phyloP scores from a whole-genome alignment of 2,888 invertebrate species.

The Tryphoninae sp. region DNA sequence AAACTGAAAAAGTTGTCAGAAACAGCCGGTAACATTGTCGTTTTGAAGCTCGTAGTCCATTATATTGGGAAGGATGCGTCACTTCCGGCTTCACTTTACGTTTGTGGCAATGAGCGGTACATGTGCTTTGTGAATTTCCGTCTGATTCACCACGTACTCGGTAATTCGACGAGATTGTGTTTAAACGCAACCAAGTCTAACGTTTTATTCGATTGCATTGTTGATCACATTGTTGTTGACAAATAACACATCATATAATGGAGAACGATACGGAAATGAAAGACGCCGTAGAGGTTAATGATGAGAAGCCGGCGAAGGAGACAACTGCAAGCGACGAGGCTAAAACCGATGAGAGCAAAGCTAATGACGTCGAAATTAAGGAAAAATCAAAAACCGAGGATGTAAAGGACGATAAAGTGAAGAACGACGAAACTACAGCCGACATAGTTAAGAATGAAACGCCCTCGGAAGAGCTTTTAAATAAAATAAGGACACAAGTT shows the following conservation, averaged over 20 bases:
- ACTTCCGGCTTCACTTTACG: conserved; percentile 56
- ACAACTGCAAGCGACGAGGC: conserved; percentile 16
- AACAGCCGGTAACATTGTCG: background rate
- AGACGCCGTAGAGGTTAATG: conserved; percentile 56
- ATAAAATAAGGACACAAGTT: conserved; percentile 73
- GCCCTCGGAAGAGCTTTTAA: conserved; percentile 68
- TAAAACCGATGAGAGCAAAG: conserved; percentile 45
- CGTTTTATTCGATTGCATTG: too few relatives aligned
- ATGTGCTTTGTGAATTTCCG: background rate
- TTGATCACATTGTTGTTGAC: conserved; percentile 8
- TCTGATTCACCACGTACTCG: too few relatives aligned
- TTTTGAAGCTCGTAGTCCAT: conserved; percentile 42
- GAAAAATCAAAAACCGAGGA: conserved; percentile 29
- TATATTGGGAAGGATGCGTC: conserved; percentile 38
- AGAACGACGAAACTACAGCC: conserved; percentile 44
- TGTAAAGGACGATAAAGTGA: conserved; percentile 64
- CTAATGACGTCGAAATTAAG: background rate
- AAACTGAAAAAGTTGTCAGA: too few relatives aligned
- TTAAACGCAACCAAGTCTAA: too few relatives aligned
- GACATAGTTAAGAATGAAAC: conserved; percentile 67
- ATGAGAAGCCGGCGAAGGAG: conserved; percentile 52
- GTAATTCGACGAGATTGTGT: too few relatives aligned
- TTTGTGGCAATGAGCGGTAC: background rate
- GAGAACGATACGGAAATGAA: conserved; percentile 70
- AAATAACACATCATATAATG: conserved; percentile 61